Conservation (phyloP, 1,140 invertebrate species). For the Coenobita brevimanus region DNA sequence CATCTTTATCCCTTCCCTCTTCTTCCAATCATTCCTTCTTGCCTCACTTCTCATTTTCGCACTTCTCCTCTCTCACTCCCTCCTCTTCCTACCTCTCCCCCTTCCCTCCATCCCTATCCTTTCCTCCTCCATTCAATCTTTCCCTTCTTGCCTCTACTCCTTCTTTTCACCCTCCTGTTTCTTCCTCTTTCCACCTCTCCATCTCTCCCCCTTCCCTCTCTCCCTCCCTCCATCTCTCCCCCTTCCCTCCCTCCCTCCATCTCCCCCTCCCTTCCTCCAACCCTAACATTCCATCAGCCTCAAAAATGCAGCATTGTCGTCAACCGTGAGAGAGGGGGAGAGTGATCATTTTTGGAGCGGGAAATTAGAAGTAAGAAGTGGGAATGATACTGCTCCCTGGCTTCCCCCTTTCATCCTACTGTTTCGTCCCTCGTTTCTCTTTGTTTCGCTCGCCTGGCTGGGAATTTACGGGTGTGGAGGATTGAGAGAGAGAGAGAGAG, state of each 20-base stretch:
- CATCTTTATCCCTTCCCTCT: no score
- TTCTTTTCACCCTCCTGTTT: no score
- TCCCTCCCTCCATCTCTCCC: not conserved
- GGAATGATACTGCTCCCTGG: constrained; percentile 35
- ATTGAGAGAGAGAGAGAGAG: constrained; percentile 6
- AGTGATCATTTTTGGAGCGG: constrained; percentile 52
- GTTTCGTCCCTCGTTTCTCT: not conserved
- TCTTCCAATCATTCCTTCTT: no score
- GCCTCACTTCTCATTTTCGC: no score
- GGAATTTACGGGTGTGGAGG: constrained; percentile 16
- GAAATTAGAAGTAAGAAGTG: constrained; percentile 59
- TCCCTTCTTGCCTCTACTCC: no score
- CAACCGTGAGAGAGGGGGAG: constrained; percentile 5
- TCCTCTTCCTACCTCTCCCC: no score
- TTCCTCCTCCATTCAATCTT: no score
- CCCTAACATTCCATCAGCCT: constrained; percentile 23
- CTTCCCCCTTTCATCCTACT: not conserved
- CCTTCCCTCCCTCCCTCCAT: not conserved
- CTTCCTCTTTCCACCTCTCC: no score
- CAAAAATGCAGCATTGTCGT: constrained; percentile 58
- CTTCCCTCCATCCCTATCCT: no score
- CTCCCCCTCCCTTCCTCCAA: not conserved
- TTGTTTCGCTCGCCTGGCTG: not conserved
- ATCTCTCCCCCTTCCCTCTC: not conserved
- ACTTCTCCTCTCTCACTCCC: no score